Evolutionary conservation across 2,888 invertebrate species (phyloP).

Genomic region (Lasioglossum leucozonium): DNA sequence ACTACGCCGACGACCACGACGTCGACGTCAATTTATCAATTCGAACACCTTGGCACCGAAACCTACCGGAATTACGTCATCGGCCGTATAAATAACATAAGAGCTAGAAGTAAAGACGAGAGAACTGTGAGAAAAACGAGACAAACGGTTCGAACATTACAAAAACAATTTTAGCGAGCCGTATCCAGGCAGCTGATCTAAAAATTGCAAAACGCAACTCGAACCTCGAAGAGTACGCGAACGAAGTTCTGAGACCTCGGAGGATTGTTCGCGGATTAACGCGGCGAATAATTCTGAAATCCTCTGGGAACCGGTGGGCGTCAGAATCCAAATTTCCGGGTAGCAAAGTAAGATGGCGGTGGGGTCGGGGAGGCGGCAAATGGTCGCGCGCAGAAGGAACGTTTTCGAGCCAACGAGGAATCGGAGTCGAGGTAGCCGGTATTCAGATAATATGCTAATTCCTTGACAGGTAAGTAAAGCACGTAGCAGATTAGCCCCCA

Average conservation of each 20-base stretch:
- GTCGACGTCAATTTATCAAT: slow-evolving; percentile 41
- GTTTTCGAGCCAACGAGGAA: slow-evolving; percentile 56
- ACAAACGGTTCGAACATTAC: too few relatives aligned
- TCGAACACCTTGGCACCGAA: background rate
- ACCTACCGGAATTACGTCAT: background rate
- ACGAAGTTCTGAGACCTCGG: too few relatives aligned
- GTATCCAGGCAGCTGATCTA: background rate
- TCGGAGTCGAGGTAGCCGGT: slow-evolving; percentile 63
- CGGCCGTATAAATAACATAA: too few relatives aligned
- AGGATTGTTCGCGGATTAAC: background rate
- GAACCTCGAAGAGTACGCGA: too few relatives aligned
- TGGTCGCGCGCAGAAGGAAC: slow-evolving; percentile 31
- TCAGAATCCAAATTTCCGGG: background rate
- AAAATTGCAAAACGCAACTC: background rate
- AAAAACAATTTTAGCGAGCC: too few relatives aligned
- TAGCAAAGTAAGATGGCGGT: slow-evolving; percentile 1
- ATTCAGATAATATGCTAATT: slow-evolving; percentile 76
- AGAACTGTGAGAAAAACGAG: too few relatives aligned
- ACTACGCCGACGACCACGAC: too few relatives aligned
- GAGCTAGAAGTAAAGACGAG: too few relatives aligned
- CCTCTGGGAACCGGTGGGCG: background rate
- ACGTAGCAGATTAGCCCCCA: slow-evolving; percentile 67
- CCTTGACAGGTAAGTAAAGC: slow-evolving; percentile 73
- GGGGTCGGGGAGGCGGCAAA: background rate
- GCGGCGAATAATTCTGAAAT: background rate